phyloP scores from a whole-genome alignment of 1,140 invertebrate species.

The Cotesia typhae region DNA sequence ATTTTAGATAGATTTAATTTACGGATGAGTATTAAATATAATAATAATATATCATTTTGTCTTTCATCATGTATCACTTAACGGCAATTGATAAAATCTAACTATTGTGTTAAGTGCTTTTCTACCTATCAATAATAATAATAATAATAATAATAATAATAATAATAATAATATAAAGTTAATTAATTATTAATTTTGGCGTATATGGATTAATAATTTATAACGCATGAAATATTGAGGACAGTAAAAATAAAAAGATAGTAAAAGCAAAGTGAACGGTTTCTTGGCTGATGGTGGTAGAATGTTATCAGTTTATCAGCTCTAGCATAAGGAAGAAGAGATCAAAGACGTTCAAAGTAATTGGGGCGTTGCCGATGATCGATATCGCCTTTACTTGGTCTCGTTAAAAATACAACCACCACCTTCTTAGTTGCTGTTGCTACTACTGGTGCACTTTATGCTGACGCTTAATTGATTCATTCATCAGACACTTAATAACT shows the following conservation, averaged over 20 bases:
- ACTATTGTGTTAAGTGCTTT: not conserved
- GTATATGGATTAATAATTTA: too few relatives aligned
- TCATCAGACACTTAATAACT: not conserved
- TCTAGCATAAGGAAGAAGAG: conserved; percentile 22
- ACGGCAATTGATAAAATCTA: not conserved
- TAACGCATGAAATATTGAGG: conserved; percentile 9
- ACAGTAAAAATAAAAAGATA: not conserved
- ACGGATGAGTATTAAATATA: too few relatives aligned
- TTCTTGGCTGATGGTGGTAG: conserved; percentile 25
- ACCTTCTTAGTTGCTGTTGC: not conserved
- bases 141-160: too few relatives aligned
- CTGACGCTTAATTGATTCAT: not conserved
- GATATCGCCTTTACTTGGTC: conserved; percentile 10
- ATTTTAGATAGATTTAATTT: too few relatives aligned
- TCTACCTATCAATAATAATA: too few relatives aligned
- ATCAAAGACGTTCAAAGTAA: conserved; percentile 44
- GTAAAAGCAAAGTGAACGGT: conserved; percentile 2
- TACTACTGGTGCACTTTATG: conserved; percentile 5
- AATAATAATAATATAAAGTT: too few relatives aligned
- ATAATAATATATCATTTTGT: not conserved
- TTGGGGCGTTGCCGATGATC: conserved; percentile 32
- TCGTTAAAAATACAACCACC: conserved; percentile 40
- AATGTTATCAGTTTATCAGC: conserved; percentile 48
- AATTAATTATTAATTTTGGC: too few relatives aligned
- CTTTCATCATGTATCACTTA: not conserved